These are phyloP conservation scores for Acyrthosiphon pisum DNA, from an alignment of 1,140 invertebrate genomes.

Conservation along the genomic window DNA sequence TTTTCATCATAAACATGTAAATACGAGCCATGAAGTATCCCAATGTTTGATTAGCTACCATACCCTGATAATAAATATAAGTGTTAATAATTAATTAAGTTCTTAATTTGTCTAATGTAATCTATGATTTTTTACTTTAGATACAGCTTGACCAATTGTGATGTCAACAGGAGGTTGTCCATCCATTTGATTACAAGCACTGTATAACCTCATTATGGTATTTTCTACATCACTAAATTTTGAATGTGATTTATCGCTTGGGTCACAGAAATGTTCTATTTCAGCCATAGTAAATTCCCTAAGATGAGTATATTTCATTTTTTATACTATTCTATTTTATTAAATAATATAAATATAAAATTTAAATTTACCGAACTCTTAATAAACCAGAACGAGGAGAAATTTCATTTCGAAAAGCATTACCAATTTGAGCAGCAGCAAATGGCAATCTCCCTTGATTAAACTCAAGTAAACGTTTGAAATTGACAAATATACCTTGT, in stretches of 20 bases:
- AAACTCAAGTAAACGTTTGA: constrained; percentile 94
- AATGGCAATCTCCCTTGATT: constrained; percentile 97
- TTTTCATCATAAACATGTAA: constrained; percentile 84
- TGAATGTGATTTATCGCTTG: constrained; percentile 83
- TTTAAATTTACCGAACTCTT: constrained; percentile 73
- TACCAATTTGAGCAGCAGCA: constrained; percentile 97
- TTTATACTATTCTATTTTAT: not conserved
- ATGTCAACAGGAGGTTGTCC: constrained; percentile 77
- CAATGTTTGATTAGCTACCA: constrained; percentile 96
- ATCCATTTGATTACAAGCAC: constrained; percentile 96
- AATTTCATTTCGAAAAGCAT: constrained; percentile 99
- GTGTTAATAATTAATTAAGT: not conserved
- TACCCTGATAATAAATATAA: constrained; percentile 66
- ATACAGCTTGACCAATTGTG: constrained; percentile 81
- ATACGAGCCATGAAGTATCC: constrained; percentile 98
- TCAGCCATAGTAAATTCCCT: constrained; percentile 99
- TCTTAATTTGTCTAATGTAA: not conserved
- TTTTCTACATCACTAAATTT: constrained; percentile 86
- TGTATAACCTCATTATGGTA: constrained; percentile 83
- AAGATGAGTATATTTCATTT: constrained; percentile 20
- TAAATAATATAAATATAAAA: not conserved
- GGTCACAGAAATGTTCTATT: constrained; percentile 99
- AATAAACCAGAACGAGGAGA: constrained; percentile 96
- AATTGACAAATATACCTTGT: constrained; percentile 99
- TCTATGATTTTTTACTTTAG: constrained; percentile 63